Evolutionary conservation across 2,113 vertebrate species (phyloP), one percentile per base, ranked within the genome.

Genomic region (Mesoclemmys tuberculata): DNA sequence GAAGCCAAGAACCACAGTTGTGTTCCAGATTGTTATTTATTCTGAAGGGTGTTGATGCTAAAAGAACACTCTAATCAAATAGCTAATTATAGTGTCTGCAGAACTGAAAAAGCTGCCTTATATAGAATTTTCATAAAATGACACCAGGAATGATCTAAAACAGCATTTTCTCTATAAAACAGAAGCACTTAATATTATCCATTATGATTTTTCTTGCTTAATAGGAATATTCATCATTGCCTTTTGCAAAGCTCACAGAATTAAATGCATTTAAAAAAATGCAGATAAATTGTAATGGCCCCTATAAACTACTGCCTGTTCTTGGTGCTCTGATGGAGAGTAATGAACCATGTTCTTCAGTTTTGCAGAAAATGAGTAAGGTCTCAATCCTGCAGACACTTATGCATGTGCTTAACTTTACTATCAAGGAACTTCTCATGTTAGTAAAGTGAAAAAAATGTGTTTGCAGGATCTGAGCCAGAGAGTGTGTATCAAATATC

Each of bases 11-110:
- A 51, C 24, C 54, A 64, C 52, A 78, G 85, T 82, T 82, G 29
- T 46, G n/a, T 87, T 87, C 79, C 52, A 82, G 75, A 54, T 87
- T 68, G 48, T 54, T 78, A 75, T 87, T 92, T 87, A 82, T 87
- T 92, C 68, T 87, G 84, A 87, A 83, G 80, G 68, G 82, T 92
- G 84, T 78, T 92, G 71, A 92, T 83, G 35, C 55, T 83, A 82
- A 87, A 87, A 79, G 54, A 87, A n/a, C 80, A 87, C 80, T 87
- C 26, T 90, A 35, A 52, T 87, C 85, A 87, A 46, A 84, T 16
- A 24, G 71, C 68, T 87, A 92, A 92, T 83, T 92, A 92, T 83
- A 87, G 90, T 51, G 61, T 82, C 54, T 84, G 68, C 46, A 49
- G 38, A 87, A 87, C 35, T 61, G 52, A 46, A 91, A 29, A 82